phyloP scores from a whole-genome alignment of 2,888 invertebrate genomes.

The Apotomis turbidana region DNA sequence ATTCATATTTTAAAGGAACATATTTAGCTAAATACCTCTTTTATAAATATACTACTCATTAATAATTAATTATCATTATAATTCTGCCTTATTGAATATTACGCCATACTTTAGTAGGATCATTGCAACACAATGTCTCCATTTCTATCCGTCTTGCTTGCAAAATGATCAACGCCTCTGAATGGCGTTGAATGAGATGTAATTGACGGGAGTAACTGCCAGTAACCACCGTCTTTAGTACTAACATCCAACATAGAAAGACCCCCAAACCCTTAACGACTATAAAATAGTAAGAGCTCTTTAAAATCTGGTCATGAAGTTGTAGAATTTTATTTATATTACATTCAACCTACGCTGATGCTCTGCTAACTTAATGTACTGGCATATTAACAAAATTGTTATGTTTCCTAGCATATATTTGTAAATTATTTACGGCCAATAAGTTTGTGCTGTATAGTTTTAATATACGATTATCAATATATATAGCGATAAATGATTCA shows the following conservation, averaged over 20 bases:
- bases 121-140: constrained; percentile 35
- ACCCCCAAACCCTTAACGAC: neutral
- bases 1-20: no score
- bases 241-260: constrained; percentile 5
- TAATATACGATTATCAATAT: no score
- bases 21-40: no score
- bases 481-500: no score
- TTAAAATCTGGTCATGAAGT: constrained; percentile 9
- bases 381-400: constrained; percentile 16
- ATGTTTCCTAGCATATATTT: neutral
- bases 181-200: constrained; percentile 35
- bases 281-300: neutral
- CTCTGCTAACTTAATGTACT: constrained; percentile 22
- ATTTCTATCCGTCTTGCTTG: constrained; percentile 37
- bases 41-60: no score
- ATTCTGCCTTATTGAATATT: neutral
- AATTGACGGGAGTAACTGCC: constrained; percentile 37
- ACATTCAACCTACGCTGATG: constrained; percentile 33
- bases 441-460: no score
- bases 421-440: neutral
- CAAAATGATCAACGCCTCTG: constrained; percentile 34
- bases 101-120: neutral
- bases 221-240: constrained; percentile 31
- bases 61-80: no score
- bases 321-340: constrained; percentile 40